Evolutionary conservation across 2,888 invertebrate species (phyloP).

Genomic region (Noctua janthina): DNA sequence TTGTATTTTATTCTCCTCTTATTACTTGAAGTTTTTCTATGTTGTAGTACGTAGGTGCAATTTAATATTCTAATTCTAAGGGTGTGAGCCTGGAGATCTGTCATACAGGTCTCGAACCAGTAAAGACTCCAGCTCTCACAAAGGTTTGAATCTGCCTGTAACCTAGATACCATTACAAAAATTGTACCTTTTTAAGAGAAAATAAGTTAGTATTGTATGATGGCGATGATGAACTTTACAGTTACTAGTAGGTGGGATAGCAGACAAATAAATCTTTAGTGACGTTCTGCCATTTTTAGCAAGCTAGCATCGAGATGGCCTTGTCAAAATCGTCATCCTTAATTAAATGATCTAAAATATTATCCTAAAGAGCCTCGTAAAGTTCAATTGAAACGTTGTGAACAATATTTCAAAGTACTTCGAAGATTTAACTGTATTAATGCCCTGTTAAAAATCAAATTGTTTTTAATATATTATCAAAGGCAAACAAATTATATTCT

Average conservation of each 20-base stretch:
- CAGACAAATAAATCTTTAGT: background rate
- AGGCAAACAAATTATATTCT: background rate
- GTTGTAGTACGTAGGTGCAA: too few species aligned
- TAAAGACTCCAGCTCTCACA: too few species aligned
- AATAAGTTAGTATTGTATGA: background rate
- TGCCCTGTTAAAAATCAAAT: background rate
- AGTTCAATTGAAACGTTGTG: background rate
- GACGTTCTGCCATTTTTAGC: background rate
- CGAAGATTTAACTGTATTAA: too few species aligned
- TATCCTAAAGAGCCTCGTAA: too few species aligned
- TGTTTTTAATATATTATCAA: background rate
- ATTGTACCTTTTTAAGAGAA: too few species aligned
- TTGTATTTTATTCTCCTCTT: too few species aligned
- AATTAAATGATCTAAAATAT: background rate
- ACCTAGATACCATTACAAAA: too few species aligned
- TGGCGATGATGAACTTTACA: background rate
- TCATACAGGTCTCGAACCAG: too few species aligned
- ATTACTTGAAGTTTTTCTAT: too few species aligned
- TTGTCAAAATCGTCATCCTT: background rate
- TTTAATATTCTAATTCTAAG: too few species aligned
- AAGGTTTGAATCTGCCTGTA: too few species aligned
- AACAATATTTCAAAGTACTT: background rate
- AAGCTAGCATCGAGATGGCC: background rate
- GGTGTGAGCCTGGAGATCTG: too few species aligned
- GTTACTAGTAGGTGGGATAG: background rate